A percentile compares a stretch with the other conserved stretches of the same genome.
These are phyloP conservation scores for Sinella curviseta DNA, from an alignment of 1,140 invertebrate genomes.

Conservation along the genomic window DNA sequence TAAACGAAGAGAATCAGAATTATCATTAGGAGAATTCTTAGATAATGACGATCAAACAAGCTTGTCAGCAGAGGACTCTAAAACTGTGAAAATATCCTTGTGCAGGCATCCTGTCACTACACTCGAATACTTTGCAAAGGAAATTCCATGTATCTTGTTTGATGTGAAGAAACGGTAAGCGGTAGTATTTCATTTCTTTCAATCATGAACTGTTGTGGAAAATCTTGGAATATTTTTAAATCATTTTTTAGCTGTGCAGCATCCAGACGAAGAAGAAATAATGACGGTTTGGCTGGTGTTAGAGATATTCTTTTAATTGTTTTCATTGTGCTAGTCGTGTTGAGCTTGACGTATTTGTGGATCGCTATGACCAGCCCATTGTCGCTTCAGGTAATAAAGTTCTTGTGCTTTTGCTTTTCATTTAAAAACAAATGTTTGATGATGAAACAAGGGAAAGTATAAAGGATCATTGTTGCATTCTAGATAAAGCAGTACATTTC, in stretches of 20 bases:
- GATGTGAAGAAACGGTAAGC: constrained; percentile 59
- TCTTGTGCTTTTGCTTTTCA: no score
- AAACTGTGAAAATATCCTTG: constrained; percentile 69
- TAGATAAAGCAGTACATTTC: background rate
- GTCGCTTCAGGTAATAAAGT: no score
- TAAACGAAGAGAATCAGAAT: background rate
- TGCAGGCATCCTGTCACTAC: constrained; percentile 83
- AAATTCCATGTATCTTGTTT: constrained; percentile 66
- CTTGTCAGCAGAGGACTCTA: background rate
- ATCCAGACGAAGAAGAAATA: constrained; percentile 27
- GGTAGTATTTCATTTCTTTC: background rate
- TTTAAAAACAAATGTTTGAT: no score
- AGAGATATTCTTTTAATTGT: constrained; percentile 9
- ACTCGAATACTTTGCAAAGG: constrained; percentile 77
- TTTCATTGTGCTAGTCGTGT: constrained; percentile 32
- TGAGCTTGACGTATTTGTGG: no score
- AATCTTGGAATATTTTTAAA: no score
- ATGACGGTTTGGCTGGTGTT: constrained; percentile 34
- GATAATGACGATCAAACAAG: background rate
- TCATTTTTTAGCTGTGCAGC: constrained; percentile 36
- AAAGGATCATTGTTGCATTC: constrained; percentile 12
- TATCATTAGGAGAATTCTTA: background rate
- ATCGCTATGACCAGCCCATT: no score
- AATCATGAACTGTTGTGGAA: background rate
- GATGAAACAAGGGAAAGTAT: no score